These are phyloP conservation scores for Bilobella aurantiaca DNA, from an alignment of 1,140 invertebrate genomes.

Conservation along the genomic window DNA sequence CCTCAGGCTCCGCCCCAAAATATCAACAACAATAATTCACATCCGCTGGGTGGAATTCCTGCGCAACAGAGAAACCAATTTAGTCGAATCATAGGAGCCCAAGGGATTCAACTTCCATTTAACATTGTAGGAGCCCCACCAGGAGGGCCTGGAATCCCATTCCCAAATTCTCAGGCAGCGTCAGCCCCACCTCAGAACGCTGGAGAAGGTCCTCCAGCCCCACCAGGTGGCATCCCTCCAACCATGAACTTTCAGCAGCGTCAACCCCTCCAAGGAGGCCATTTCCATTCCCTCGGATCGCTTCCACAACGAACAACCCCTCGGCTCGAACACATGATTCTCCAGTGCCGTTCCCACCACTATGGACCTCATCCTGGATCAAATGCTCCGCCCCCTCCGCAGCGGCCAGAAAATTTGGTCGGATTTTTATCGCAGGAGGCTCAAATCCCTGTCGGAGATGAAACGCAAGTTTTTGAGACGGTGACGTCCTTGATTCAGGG, in stretches of 20 bases:
- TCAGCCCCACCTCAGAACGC: background rate
- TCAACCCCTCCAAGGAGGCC: background rate
- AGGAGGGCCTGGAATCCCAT: background rate
- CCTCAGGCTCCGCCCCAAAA: background rate
- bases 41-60: background rate
- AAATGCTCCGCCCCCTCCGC: background rate
- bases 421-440: background rate
- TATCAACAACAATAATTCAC: background rate
- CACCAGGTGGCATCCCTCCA: background rate
- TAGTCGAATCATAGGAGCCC: background rate
- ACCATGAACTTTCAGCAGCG: too few relatives aligned
- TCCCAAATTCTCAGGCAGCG: background rate
- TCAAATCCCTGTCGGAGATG: background rate
- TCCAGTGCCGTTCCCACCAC: slow-evolving; percentile 26
- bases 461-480: slow-evolving; percentile 18
- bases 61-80: background rate
- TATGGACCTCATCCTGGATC: background rate
- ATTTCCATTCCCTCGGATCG: background rate
- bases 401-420: slow-evolving; percentile 13
- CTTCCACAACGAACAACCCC: background rate
- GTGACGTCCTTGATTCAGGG: slow-evolving; percentile 18
- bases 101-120: slow-evolving; percentile 15
- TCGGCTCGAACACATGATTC: slow-evolving; percentile 11
- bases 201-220: background rate
- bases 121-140: background rate